Evolutionary conservation across 2,888 invertebrate species (phyloP).

Genomic region (Acronicta psi): DNA sequence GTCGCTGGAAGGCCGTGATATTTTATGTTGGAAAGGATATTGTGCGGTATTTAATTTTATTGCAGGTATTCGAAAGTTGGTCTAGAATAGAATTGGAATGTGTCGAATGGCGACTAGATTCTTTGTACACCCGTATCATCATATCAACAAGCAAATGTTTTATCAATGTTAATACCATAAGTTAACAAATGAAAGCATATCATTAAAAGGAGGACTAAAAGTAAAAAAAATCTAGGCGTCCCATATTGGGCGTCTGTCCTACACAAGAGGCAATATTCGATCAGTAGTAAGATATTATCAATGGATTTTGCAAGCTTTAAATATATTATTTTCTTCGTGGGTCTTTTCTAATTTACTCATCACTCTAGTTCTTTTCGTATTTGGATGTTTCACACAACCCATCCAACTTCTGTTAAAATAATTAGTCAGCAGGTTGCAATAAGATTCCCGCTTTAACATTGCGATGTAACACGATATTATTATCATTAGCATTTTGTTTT

Average conservation of each 20-base stretch:
- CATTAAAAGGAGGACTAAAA: no score
- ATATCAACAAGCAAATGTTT: no score
- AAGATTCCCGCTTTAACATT: neutral
- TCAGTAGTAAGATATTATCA: no score
- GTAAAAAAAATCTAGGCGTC: no score
- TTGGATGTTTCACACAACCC: neutral
- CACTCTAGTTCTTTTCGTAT: no score
- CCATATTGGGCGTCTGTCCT: no score
- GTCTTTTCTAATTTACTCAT: no score
- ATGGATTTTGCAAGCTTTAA: no score
- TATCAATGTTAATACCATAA: no score
- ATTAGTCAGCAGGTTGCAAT: neutral
- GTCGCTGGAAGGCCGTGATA: slow-evolving; percentile 17
- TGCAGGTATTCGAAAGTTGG: slow-evolving; percentile 23
- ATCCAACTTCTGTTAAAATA: neutral
- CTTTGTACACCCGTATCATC: neutral
- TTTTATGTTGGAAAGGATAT: slow-evolving; percentile 38
- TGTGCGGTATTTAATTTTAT: slow-evolving; percentile 44
- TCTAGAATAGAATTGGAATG: slow-evolving; percentile 8
- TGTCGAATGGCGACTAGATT: neutral
- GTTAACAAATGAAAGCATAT: no score
- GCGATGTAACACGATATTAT: neutral
- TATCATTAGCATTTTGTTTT: neutral
- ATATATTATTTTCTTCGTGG: no score
- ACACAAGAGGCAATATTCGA: no score